A percentile compares a stretch with the other conserved stretches of the same genome.
phyloP scores from a whole-genome alignment of 2,113 vertebrate species.

The Anoplopoma fimbria region DNA sequence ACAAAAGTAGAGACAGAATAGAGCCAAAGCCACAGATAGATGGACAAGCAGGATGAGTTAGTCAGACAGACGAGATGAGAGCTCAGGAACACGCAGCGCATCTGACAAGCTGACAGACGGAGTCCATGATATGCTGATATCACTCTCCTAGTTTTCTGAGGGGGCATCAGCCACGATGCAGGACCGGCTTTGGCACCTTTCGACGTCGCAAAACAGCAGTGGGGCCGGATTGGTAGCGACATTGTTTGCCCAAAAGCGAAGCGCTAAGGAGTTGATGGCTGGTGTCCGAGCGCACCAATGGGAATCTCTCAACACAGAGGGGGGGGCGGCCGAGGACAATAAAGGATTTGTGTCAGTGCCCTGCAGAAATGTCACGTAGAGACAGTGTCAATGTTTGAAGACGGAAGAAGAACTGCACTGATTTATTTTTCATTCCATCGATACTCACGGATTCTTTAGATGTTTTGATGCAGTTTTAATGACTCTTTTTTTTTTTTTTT shows the following conservation, averaged over 20 bases:
- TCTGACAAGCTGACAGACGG: slow-evolving; percentile 71
- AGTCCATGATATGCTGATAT: slow-evolving; percentile 60
- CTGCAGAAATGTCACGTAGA: slow-evolving; percentile 50
- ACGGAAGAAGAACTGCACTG: slow-evolving; percentile 16
- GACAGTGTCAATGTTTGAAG: slow-evolving; percentile 61
- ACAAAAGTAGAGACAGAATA: slow-evolving; percentile 9
- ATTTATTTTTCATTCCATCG: slow-evolving; percentile 51
- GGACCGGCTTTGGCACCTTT: slow-evolving; percentile 30
- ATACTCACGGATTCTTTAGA: slow-evolving; percentile 41
- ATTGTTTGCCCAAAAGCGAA: slow-evolving; percentile 53
- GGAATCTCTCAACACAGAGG: slow-evolving; percentile 39
- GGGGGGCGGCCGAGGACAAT: not conserved
- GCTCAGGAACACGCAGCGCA: slow-evolving; percentile 11
- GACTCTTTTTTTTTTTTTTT: not conserved
- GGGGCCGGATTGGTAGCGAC: slow-evolving; percentile 59
- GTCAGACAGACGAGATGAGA: slow-evolving; percentile 57
- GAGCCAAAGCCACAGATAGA: slow-evolving; percentile 53
- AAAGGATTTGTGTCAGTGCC: slow-evolving; percentile 37
- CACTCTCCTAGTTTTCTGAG: slow-evolving; percentile 47
- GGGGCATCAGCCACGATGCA: slow-evolving; percentile 37
- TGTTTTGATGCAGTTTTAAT: slow-evolving; percentile 42
- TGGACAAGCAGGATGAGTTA: slow-evolving; percentile 59
- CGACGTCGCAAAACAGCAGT: slow-evolving; percentile 18
- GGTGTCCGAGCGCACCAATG: slow-evolving; percentile 44
- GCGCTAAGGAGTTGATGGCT: slow-evolving; percentile 40